A percentile compares a stretch with the other conserved stretches of the same genome.
phyloP scores from a whole-genome alignment of 2,797 vertebrate genomes.

The Oceanodroma leucorhoa region DNA sequence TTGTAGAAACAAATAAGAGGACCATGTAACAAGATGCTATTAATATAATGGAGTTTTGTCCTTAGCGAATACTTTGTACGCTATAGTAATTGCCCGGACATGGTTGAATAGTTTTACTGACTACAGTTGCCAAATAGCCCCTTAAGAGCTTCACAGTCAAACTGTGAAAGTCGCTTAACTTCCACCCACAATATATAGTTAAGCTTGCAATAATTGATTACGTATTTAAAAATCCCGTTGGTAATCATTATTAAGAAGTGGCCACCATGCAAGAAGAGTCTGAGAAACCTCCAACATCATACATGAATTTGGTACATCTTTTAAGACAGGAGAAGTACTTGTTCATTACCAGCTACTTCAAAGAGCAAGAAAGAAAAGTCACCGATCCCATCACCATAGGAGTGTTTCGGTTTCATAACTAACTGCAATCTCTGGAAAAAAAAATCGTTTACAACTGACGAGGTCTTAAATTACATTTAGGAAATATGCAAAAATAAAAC shows the following conservation, averaged over 20 bases:
- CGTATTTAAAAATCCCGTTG: fast-evolving
- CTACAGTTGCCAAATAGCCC: neutral
- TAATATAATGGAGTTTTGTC: neutral
- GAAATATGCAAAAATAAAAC: neutral
- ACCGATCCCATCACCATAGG: fast-evolving
- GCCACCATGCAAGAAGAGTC: neutral
- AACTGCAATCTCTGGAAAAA: neutral
- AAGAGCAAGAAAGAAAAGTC: neutral
- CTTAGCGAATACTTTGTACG: neutral
- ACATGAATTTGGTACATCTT: fast-evolving
- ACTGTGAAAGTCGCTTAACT: neutral
- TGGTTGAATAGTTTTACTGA: neutral
- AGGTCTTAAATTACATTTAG: neutral
- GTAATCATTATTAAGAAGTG: neutral
- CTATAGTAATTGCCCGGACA: neutral
- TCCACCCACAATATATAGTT: neutral
- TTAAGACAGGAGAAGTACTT: neutral
- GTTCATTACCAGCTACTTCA: neutral
- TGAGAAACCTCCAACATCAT: neutral
- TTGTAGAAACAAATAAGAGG: neutral
- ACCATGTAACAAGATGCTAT: fast-evolving
- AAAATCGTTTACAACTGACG: neutral
- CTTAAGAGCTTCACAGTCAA: neutral
- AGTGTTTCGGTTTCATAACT: neutral
- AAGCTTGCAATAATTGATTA: neutral